Percentiles rank a stretch among this genome's conserved stretches.
phyloP scores from a whole-genome alignment of 2,888 invertebrate species.

The Imbricaverruca yamaguchii region DNA sequence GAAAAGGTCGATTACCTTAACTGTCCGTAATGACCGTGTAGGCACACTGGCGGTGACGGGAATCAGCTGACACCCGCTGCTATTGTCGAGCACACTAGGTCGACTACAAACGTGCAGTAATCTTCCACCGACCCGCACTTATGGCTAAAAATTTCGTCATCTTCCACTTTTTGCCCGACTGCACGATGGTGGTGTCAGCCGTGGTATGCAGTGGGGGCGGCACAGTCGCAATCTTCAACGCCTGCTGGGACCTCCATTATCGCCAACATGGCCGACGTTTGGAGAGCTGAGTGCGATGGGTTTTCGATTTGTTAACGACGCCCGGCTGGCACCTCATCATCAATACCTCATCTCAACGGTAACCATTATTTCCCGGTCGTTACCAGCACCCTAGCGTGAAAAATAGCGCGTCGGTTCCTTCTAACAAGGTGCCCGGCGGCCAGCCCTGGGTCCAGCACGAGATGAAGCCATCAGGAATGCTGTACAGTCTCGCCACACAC shows the following conservation, averaged over 20 bases:
- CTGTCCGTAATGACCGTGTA: background rate
- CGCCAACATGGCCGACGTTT: background rate
- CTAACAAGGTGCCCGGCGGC: background rate
- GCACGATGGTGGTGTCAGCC: no score
- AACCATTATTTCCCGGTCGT: constrained; percentile 8
- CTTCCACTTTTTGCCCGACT: background rate
- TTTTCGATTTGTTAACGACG: background rate
- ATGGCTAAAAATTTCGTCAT: background rate
- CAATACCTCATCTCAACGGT: background rate
- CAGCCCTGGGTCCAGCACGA: background rate
- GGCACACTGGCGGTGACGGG: no score
- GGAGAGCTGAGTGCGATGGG: background rate
- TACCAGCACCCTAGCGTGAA: background rate
- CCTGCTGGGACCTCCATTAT: background rate
- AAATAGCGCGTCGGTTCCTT: background rate
- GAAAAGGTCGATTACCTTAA: background rate
- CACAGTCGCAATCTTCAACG: no score
- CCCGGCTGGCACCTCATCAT: background rate
- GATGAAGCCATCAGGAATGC: constrained; percentile 9
- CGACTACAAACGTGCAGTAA: no score
- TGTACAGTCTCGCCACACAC: background rate
- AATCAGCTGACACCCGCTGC: no score
- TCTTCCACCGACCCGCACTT: background rate
- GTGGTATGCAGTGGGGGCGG: no score
- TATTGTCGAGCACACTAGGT: no score